These are phyloP conservation scores for Lophotriccus pileatus DNA, from an alignment of 2,797 vertebrate species.

Conservation along the genomic window DNA sequence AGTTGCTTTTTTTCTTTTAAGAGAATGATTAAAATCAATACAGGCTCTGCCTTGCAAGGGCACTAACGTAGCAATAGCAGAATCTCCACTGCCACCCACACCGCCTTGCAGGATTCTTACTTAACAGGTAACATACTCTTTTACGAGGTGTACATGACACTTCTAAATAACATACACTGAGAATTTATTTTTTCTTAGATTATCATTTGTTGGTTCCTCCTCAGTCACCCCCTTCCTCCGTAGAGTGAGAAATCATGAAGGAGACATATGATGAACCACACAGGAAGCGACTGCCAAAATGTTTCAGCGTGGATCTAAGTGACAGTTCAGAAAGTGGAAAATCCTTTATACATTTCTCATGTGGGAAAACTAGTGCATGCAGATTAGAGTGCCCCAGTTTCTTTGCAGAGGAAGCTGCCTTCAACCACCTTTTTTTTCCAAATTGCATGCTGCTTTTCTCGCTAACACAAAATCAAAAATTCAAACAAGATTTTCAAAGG, in stretches of 20 bases:
- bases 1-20: neutral
- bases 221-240: neutral
- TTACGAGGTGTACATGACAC: neutral
- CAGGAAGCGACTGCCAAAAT: constrained; percentile 53
- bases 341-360: constrained; percentile 16
- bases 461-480: neutral
- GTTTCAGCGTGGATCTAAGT: constrained; percentile 25
- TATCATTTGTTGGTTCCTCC: constrained; percentile 50
- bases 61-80: neutral
- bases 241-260: constrained; percentile 37
- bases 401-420: neutral
- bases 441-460: neutral
- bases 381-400: constrained; percentile 47
- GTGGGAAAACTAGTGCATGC: constrained; percentile 32
- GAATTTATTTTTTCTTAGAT: neutral
- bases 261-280: constrained; percentile 35
- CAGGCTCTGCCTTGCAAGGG: constrained; percentile 4
- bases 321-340: constrained; percentile 56
- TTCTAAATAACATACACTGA: neutral
- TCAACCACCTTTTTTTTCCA: neutral
- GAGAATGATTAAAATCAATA: neutral
- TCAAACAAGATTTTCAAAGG: neutral
- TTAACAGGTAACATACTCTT: neutral
- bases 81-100: neutral
- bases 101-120: neutral